Conservation (phyloP, 2,888 invertebrate genomes). For the Amphiduros pacificus region DNA sequence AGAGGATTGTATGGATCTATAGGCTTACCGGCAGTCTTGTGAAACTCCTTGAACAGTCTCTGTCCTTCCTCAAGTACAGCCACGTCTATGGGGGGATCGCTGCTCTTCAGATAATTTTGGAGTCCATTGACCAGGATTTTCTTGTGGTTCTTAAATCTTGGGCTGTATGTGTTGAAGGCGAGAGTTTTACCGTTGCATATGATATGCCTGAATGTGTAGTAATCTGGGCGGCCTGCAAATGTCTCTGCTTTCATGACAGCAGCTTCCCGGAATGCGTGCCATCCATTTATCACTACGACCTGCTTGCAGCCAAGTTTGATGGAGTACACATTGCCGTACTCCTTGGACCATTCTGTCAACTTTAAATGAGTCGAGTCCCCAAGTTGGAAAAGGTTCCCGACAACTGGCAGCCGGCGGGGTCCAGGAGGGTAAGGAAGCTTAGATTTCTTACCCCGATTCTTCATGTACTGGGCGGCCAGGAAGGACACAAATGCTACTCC, state of each 20-base stretch:
- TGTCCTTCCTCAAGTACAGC: not conserved
- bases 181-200: not conserved
- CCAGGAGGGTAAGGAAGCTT: not conserved
- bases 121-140: not conserved
- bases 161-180: not conserved
- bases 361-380: not conserved
- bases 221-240: not conserved
- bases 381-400: not conserved
- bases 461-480: not conserved
- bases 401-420: not conserved
- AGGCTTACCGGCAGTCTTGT: not conserved
- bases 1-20: not conserved
- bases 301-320: not conserved
- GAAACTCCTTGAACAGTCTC: not conserved
- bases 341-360: not conserved
- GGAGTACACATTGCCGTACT: slow-evolving; percentile 1
- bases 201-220: slow-evolving; percentile 1
- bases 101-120: not conserved
- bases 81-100: not conserved
- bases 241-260: not conserved
- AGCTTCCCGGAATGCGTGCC: not conserved
- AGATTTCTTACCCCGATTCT: not conserved
- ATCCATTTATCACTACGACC: not conserved
- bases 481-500: not conserved
- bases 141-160: not conserved